A percentile compares a stretch with the other conserved stretches of the same genome.
These are phyloP conservation scores for Mythimna loreyi DNA, from an alignment of 2,888 invertebrate species.

Conservation along the genomic window DNA sequence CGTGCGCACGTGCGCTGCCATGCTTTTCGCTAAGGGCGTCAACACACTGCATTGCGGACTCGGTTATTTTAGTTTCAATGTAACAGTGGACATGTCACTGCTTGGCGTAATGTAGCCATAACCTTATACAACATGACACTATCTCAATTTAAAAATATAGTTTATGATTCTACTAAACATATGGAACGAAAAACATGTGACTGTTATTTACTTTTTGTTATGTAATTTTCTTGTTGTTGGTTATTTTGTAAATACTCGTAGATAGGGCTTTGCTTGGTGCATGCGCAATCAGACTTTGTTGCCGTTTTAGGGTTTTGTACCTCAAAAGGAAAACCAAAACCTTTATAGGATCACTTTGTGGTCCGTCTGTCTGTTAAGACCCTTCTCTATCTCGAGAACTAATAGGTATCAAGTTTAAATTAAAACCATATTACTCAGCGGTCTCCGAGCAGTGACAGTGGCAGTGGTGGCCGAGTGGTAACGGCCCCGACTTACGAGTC, in stretches of 20 bases:
- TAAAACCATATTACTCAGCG: too few species aligned
- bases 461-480: too few species aligned
- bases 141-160: slow-evolving; percentile 31
- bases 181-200: slow-evolving; percentile 27
- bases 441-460: too few species aligned
- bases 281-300: too few species aligned
- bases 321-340: too few species aligned
- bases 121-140: slow-evolving; percentile 57
- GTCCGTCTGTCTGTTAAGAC: too few species aligned
- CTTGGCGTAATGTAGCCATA: slow-evolving; percentile 54
- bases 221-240: too few species aligned
- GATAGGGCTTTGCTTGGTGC: background rate
- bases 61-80: slow-evolving; percentile 66
- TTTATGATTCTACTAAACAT: slow-evolving; percentile 26
- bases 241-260: slow-evolving; percentile 17
- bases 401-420: too few species aligned
- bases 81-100: slow-evolving; percentile 39
- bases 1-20: slow-evolving; percentile 71
- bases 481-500: too few species aligned
- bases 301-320: too few species aligned
- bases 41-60: slow-evolving; percentile 62
- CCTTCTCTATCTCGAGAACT: too few species aligned
- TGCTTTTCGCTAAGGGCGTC: slow-evolving; percentile 67
- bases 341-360: too few species aligned
- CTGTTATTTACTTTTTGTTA: slow-evolving; percentile 9